phyloP scores from a whole-genome alignment of 2,113 vertebrate species.

The Nematolebias whitei region DNA sequence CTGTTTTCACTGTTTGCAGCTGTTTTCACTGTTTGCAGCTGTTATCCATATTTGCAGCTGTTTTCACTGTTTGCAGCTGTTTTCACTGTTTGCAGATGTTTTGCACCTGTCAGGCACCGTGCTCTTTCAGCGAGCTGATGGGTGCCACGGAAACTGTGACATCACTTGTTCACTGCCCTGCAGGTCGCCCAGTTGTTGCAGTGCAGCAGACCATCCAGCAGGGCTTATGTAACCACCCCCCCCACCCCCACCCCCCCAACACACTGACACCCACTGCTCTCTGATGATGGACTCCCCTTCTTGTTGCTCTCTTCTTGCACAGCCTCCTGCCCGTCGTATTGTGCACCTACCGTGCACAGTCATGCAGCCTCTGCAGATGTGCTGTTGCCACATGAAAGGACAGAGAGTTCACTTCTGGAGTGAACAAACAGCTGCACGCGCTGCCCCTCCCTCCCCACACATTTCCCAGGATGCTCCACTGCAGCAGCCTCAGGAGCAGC shows the following conservation, averaged over 20 bases:
- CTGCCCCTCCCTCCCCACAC: constrained; percentile 9
- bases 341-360: constrained; percentile 7
- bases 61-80: too few relatives aligned
- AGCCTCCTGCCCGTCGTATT: too few relatives aligned
- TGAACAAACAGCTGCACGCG: constrained; percentile 15
- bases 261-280: constrained; percentile 32
- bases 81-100: too few relatives aligned
- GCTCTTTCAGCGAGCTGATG: constrained; percentile 45
- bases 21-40: too few relatives aligned
- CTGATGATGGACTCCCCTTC: constrained; percentile 11
- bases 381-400: constrained; percentile 32
- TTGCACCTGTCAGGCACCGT: too few relatives aligned
- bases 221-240: constrained; percentile 70
- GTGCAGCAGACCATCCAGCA: constrained; percentile 62
- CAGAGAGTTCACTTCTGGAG: constrained; percentile 25
- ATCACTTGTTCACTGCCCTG: constrained; percentile 80
- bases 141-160: constrained; percentile 72
- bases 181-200: constrained; percentile 61
- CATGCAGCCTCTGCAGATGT: constrained; percentile 2
- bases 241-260: background rate
- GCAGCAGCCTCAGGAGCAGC: constrained; percentile 62
- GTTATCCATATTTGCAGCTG: too few relatives aligned
- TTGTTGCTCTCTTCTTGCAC: too few relatives aligned
- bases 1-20: too few relatives aligned
- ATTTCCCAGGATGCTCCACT: constrained; percentile 55